Conservation (phyloP, 2,113 vertebrate genomes). For the Bubo blakistoni region DNA sequence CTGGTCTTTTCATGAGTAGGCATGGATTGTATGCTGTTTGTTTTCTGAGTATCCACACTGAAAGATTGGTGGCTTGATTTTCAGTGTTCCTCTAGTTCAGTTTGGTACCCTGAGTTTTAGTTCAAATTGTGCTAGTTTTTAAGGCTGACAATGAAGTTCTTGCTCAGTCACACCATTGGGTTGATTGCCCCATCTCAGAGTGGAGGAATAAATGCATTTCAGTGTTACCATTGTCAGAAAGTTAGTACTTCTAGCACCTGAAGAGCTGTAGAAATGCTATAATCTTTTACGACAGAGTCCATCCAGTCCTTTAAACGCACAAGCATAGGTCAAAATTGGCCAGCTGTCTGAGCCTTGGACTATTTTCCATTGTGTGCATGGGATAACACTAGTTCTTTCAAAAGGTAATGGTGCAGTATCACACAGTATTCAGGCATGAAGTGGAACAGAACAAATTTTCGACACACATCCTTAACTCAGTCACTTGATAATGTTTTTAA, state of each 20-base stretch:
- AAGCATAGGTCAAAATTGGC: background rate
- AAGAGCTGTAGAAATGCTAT: background rate
- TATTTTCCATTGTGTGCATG: background rate
- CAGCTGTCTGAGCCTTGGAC: background rate
- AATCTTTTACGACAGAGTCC: background rate
- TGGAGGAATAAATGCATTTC: background rate
- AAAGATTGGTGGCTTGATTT: background rate
- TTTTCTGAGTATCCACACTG: background rate
- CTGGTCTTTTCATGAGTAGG: background rate
- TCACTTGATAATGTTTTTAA: background rate
- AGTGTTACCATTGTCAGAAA: background rate
- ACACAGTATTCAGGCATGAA: background rate
- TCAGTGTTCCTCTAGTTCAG: background rate
- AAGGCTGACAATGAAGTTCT: background rate
- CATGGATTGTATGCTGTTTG: background rate
- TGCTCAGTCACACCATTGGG: background rate
- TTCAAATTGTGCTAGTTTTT: background rate
- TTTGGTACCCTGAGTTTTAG: background rate
- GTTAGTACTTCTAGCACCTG: background rate
- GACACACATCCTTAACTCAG: background rate
- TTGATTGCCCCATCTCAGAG: background rate
- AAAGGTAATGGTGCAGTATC: background rate
- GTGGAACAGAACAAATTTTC: background rate
- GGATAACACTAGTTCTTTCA: background rate
- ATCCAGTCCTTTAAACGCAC: background rate